These are phyloP conservation scores for Epinotia brunnichana DNA, from an alignment of 2,888 invertebrate genomes.

Conservation along the genomic window DNA sequence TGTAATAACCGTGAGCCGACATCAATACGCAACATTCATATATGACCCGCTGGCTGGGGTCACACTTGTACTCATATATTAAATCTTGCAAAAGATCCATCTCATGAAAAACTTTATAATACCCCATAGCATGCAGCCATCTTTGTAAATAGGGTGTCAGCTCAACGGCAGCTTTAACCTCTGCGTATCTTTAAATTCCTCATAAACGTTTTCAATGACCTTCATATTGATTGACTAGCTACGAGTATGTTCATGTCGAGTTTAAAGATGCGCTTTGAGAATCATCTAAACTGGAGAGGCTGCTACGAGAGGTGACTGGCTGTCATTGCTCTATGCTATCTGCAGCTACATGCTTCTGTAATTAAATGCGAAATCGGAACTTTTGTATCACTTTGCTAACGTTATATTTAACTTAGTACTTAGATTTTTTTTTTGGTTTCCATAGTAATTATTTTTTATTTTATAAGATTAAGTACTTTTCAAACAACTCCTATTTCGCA, in stretches of 20 bases:
- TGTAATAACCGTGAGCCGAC: not conserved
- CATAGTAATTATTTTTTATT: not conserved
- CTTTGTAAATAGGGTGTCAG: not conserved
- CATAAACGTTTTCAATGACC: not conserved
- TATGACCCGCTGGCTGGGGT: not conserved
- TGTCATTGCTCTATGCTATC: not conserved
- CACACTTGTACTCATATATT: not conserved
- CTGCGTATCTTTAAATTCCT: not conserved
- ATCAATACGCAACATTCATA: slow-evolving; percentile 1
- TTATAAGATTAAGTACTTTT: not conserved
- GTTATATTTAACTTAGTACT: not conserved
- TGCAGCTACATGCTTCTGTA: not conserved
- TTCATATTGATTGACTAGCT: not conserved
- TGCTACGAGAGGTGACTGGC: not conserved
- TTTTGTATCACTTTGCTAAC: not conserved
- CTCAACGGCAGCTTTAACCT: not conserved
- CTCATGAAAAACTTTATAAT: not conserved
- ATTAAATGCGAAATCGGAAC: slow-evolving; percentile 3
- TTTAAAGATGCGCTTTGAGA: not conserved
- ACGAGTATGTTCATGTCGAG: not conserved
- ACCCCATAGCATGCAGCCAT: not conserved
- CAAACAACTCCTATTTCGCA: not conserved
- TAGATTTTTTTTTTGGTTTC: not conserved
- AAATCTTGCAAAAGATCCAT: not conserved
- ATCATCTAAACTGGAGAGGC: slow-evolving; percentile 2